These are phyloP conservation scores for Muscina levida DNA, from an alignment of 2,888 invertebrate species.

Conservation along the genomic window DNA sequence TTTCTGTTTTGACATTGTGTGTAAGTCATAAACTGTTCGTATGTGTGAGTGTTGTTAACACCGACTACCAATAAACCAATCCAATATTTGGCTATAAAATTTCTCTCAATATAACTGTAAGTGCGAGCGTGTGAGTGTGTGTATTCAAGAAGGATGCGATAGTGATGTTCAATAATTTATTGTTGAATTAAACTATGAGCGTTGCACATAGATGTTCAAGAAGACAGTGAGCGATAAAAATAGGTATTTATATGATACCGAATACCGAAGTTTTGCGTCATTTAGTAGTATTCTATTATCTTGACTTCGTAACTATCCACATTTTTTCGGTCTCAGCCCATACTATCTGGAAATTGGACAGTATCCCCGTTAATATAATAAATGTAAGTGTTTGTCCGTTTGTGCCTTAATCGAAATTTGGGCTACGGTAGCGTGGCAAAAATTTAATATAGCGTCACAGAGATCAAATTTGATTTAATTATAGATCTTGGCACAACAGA, in stretches of 20 bases:
- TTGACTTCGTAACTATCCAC: too few species aligned
- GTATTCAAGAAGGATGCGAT: constrained; percentile 20
- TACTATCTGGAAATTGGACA: too few species aligned
- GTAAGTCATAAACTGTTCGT: constrained; percentile 37
- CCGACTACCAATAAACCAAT: constrained; percentile 45
- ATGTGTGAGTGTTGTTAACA: constrained; percentile 34
- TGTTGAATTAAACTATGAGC: constrained; percentile 25
- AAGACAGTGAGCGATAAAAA: not conserved
- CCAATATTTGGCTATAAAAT: constrained; percentile 39
- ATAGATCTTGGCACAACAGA: too few species aligned
- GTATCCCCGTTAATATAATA: too few species aligned
- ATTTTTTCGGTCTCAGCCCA: too few species aligned
- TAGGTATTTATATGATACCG: not conserved
- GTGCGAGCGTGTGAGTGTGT: constrained; percentile 19
- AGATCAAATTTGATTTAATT: too few species aligned
- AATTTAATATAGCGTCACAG: too few species aligned
- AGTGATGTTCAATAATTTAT: constrained; percentile 34
- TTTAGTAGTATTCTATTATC: too few species aligned
- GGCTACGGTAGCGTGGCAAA: too few species aligned
- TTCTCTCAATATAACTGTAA: not conserved
- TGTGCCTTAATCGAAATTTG: too few species aligned
- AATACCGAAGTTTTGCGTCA: too few species aligned
- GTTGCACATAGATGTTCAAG: constrained; percentile 6
- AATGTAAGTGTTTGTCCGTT: too few species aligned
- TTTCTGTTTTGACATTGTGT: constrained; percentile 34